Evolutionary conservation across 2,888 invertebrate species (phyloP), one percentile per base, ranked within the genome.

Genomic region (Rhogogaster chlorosoma): DNA sequence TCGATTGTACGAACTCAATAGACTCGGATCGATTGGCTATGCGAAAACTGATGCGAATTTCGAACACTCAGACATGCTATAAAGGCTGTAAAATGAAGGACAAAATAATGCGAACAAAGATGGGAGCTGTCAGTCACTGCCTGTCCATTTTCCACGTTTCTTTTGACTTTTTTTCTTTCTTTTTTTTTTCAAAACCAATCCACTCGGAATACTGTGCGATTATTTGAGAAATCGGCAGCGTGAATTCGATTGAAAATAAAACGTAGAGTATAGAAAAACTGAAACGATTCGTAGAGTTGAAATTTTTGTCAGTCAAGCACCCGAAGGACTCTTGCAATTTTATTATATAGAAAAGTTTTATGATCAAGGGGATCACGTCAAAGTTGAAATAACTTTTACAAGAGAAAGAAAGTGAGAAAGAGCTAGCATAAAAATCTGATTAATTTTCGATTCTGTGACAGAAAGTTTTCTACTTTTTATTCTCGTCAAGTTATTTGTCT

Each of bases 401-500:
- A 53, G 45, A 77, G 29, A 38, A 12, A 18, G 42, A 36, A 0
- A 78, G 3, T 4, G 9, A 5, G 9, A 32, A 6, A 75, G 26
- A 29, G n/a, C 45, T 32, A 53, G 61, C 38, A 61, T 61, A 61
- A 80, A 36, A 61, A 61, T 80, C 57, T 80, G 80, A 61, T 80
- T 80, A 80, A 36, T 57, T 61, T 61, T 61, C 36, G 61, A 80
- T 57, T 80, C 38, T 38, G 57, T 12, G 61, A 22, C 38, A 22
- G 61, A 22, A 80, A 42, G 1, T 38, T 80, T 49, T 26, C 15
- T 77, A 45, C 49, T 29, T 80, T 15, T 38, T 61, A 32, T 78
- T 61, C 38, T 38, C 61, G n/a, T 38, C 53, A n/a, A 77, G 57
- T 61, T 80, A 61, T 61, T 61, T 80, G 57, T 80, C 80, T 61